Base-by-base conservation (phyloP, 2,888 invertebrate species). In the Ernsta delagoae region DNA sequence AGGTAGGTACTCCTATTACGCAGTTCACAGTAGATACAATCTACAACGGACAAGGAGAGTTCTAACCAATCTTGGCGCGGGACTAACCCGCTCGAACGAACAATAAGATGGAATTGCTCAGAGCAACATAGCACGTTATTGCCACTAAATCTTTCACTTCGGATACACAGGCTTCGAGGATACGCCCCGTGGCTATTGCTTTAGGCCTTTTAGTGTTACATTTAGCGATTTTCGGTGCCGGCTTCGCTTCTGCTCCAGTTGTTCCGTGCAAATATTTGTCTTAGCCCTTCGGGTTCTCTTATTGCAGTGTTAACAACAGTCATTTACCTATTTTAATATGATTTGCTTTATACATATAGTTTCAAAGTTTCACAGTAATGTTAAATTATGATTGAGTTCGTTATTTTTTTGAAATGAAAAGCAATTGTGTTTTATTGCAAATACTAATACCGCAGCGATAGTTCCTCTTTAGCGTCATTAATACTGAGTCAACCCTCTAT, bases 141-240 rank as follows among this genome's bases (percentile, higher is more conserved):
- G 92, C 90, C 92, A 84, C 89, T 92, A 92, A 92, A 92, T 92
- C 91, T 92, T 90, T 85, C 89, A 86, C 80, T 81, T 79, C 73
- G 73, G 78, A 81, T 78, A 82, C 80, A 78, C 74, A 76, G 75
- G 73, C 77, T 75, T 72, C 73, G 72, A 50, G 75, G 70, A 80
- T 72, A 77, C 75, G 73, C 78, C 88, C 84, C 77, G 78, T 70
- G 83, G 88, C 83, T 79, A 84, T 86, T 83, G 82, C 84, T 81
- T 83, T 82, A 84, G 86, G 85, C 84, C 80, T 77, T 84, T 86
- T 84, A 86, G 85, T 83, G 86, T 87, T 87, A 86, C 84, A 84
- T 83, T 84, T 83, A 76, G 76, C 79, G 78, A 84, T 84, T 78
- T 68, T 68, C 61, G 81, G 86, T 84, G 80, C 79, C 59, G 48